A percentile compares a stretch with the other conserved stretches of the same genome.
These are phyloP conservation scores for Muscicapa comitata DNA, from an alignment of 2,797 vertebrate species.

Conservation along the genomic window DNA sequence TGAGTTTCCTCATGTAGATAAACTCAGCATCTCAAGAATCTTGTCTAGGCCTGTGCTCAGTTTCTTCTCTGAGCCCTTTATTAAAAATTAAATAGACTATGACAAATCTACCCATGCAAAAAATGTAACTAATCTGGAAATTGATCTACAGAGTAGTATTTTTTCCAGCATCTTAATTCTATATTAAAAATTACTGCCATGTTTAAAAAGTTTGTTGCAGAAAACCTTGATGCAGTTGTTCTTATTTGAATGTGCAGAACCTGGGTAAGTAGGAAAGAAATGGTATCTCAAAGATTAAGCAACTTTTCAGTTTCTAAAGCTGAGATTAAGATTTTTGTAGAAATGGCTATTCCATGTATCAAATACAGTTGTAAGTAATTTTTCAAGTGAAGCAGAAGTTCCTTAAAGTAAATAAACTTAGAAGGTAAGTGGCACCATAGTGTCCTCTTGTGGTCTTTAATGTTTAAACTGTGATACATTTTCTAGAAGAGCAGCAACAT, in stretches of 20 bases:
- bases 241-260: not conserved
- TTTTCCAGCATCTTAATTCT: not conserved
- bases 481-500: not conserved
- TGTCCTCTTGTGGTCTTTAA: constrained; percentile 58
- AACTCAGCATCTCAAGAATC: not conserved
- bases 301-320: not conserved
- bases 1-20: not conserved
- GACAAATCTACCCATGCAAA: not conserved
- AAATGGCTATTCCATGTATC: not conserved
- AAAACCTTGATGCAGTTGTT: not conserved
- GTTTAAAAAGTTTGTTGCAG: not conserved
- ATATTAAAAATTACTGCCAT: not conserved
- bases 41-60: not conserved
- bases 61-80: not conserved
- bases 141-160: not conserved
- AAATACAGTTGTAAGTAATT: not conserved
- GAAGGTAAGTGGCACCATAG: not conserved
- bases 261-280: not conserved
- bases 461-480: not conserved
- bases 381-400: not conserved
- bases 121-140: not conserved
- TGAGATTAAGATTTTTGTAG: not conserved
- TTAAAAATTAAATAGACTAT: not conserved
- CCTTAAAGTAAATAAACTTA: not conserved
- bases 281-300: not conserved